Base-by-base conservation (phyloP, 2,113 vertebrate species). In the Tragelaphus buxtoni region DNA sequence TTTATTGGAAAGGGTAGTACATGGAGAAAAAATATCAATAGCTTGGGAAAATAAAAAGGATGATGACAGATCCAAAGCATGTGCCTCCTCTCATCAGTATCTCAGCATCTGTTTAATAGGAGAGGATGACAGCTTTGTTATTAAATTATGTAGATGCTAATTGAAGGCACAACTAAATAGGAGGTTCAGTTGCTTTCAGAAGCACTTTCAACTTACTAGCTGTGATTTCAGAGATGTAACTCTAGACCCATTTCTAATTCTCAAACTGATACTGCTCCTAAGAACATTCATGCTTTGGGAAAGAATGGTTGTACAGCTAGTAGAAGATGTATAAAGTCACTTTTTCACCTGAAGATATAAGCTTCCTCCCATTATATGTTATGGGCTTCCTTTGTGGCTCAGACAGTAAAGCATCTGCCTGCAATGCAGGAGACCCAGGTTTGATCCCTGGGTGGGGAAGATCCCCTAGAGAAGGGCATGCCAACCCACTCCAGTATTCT, bases 91-190 rank as follows among this genome's bases (percentile, higher is more conserved):
- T 96, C 91, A 72, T 76, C 91, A 92, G 39, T 74, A 45, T 94
- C 77, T 56, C 3, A 0, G 56, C 63, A 88, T 93, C 61, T 72
- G 51, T 17, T 76, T 96, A 98, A 63, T 60, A 92, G 93, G 47
- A 96, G 35, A 96, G 53, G 91, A 87, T 83, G 72, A 85, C 90
- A 69, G 92, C 72, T 95, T 94, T 88, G 88, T 65, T 98, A 95
- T 91, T 96, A 97, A 98, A 97, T 97, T 95, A 93, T 80, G 32
- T 61, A 97, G 89, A 91, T 47, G 32, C 42, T 97, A 95, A 96
- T n/a, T 93, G 93, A 96, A 97, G 92, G 88, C 28, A 93, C 51
- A 91, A 72, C 95, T 92, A 89, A 96, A 95, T 81, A 55, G 88
- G 87, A 92, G 74, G 32, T 58, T 53, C 58, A 51, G 4, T 47